Percentiles rank a stretch among this genome's conserved stretches.
Evolutionary conservation across 2,797 vertebrate genomes (phyloP).

Genomic region (Tapirus indicus): DNA sequence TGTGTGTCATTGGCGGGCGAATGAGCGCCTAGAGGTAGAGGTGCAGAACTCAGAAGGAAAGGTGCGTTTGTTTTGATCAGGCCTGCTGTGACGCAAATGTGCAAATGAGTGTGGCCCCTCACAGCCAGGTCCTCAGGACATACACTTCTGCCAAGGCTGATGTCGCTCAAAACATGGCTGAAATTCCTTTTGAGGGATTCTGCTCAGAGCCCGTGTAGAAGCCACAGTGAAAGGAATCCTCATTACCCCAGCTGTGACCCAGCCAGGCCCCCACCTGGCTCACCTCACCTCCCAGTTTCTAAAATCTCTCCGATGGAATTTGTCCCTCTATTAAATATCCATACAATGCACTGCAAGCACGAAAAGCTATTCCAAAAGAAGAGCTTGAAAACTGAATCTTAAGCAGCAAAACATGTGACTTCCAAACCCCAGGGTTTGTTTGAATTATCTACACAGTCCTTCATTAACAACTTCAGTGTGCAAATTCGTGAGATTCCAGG

Average conservation of each 20-base stretch:
- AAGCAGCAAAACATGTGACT: neutral
- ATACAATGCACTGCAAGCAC: neutral
- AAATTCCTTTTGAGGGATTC: neutral
- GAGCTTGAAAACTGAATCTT: neutral
- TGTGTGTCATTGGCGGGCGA: neutral
- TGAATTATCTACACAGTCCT: neutral
- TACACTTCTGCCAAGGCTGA: neutral
- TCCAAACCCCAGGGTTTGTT: neutral
- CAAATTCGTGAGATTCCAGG: neutral
- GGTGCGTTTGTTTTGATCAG: neutral
- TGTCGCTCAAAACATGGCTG: neutral
- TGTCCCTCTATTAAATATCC: neutral
- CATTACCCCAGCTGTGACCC: neutral
- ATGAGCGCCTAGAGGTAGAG: too few species aligned
- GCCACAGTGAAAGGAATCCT: neutral
- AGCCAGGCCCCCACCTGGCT: neutral
- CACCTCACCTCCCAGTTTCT: neutral
- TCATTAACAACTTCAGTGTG: neutral
- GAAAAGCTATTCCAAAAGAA: neutral
- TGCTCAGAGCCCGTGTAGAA: neutral
- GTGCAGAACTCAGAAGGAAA: neutral
- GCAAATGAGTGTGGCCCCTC: neutral
- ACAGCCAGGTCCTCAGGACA: neutral
- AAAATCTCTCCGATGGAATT: neutral
- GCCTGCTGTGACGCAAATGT: too few species aligned